These are phyloP conservation scores for Gracilinanus agilis DNA, from an alignment of 2,113 vertebrate species.

Conservation along the genomic window DNA sequence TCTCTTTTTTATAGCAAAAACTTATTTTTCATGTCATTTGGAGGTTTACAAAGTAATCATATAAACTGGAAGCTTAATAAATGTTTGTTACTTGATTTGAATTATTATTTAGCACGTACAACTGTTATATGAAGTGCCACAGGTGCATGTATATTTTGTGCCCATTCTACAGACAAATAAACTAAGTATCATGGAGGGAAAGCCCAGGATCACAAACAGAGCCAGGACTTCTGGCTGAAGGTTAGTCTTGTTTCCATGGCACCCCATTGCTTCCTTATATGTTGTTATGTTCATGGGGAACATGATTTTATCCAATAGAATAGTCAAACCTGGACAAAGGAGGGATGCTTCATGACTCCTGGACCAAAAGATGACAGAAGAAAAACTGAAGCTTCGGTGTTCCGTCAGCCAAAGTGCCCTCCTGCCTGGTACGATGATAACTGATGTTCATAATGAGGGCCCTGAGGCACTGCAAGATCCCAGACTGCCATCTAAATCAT, in stretches of 20 bases:
- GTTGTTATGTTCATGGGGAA: background rate
- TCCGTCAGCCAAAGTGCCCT: background rate
- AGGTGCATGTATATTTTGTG: background rate
- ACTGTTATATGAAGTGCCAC: background rate
- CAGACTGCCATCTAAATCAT: conserved; percentile 25
- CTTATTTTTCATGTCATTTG: background rate
- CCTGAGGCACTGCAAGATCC: background rate
- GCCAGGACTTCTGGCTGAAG: background rate
- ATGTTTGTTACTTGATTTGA: background rate
- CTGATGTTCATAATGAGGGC: background rate
- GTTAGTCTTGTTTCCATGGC: background rate
- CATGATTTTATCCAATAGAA: background rate
- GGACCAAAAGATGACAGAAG: background rate
- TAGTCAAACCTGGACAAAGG: background rate
- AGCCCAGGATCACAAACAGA: background rate
- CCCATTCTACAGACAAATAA: background rate
- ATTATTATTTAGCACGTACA: background rate
- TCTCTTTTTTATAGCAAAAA: background rate
- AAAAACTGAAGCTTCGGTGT: no score
- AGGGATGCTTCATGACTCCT: background rate
- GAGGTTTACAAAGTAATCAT: no score
- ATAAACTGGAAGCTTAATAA: background rate
- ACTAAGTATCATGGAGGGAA: background rate
- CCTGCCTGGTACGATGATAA: background rate
- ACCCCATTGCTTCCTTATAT: background rate